Evolutionary conservation across 2,888 invertebrate species (phyloP).

Genomic region (Microchrysa polita): DNA sequence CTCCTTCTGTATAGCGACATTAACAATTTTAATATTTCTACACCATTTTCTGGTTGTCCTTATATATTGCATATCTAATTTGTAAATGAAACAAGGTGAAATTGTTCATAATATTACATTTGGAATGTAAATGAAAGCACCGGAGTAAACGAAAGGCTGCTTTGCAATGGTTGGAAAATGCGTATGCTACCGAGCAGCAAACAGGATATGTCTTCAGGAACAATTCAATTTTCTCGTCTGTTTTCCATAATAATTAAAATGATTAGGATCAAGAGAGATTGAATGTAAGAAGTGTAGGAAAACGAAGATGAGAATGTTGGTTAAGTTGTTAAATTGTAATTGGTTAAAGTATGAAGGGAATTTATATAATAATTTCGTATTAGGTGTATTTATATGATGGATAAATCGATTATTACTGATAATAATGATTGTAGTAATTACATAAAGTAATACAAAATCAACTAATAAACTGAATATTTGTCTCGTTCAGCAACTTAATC

Average conservation of each 20-base stretch:
- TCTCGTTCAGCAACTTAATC: too few species aligned
- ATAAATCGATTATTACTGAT: too few species aligned
- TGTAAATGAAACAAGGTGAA: background rate
- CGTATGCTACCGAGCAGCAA: constrained; percentile 34
- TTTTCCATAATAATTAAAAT: constrained; percentile 34
- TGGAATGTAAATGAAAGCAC: constrained; percentile 2
- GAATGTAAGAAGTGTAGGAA: background rate
- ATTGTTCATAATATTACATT: constrained; percentile 6
- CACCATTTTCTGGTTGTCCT: constrained; percentile 15
- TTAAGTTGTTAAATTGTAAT: too few species aligned
- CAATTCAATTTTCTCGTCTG: constrained; percentile 38
- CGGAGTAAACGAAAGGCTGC: background rate
- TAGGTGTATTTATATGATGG: too few species aligned
- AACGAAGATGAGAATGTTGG: background rate
- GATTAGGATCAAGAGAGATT: constrained; percentile 2
- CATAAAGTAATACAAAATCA: too few species aligned
- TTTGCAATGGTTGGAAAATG: background rate
- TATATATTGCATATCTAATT: constrained; percentile 38
- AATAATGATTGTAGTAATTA: too few species aligned
- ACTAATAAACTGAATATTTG: too few species aligned
- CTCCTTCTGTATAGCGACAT: background rate
- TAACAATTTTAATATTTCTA: constrained; percentile 32
- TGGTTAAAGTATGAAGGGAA: too few species aligned
- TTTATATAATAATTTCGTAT: too few species aligned
- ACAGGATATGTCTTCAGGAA: constrained; percentile 29